Conservation (phyloP, 2,113 vertebrate species). For the Myiozetetes cayanensis region DNA sequence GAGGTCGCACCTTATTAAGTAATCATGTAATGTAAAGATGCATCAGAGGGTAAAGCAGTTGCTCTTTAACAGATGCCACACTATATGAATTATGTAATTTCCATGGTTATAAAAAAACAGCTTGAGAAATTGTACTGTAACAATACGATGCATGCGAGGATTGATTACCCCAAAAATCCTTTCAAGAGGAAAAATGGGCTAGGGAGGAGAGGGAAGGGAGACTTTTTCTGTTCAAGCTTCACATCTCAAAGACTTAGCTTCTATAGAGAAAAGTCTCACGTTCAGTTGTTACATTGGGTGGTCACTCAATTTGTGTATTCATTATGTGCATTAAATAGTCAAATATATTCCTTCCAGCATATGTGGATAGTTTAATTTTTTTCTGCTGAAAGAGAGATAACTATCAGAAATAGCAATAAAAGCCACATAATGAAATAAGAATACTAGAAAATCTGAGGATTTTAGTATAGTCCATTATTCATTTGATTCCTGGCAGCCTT, state of each 20-base stretch:
- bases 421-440: conserved; percentile 82
- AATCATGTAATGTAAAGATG: background rate
- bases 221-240: background rate
- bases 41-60: background rate
- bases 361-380: conserved; percentile 67
- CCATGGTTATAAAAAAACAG: conserved; percentile 62
- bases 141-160: conserved; percentile 37
- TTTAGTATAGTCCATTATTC: conserved; percentile 93
- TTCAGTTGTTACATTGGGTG: conserved; percentile 9
- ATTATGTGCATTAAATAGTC: conserved; percentile 44
- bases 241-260: conserved; percentile 7
- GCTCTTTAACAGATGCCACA: conserved; percentile 28
- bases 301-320: conserved; percentile 47
- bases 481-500: conserved; percentile 93
- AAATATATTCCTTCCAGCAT: conserved; percentile 62
- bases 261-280: background rate
- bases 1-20: conserved; percentile 38
- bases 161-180: conserved; percentile 46
- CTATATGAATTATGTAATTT: conserved; percentile 49
- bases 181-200: conserved; percentile 22
- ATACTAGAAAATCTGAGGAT: conserved; percentile 85
- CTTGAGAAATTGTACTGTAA: conserved; percentile 55
- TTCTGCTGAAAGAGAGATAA: conserved; percentile 67
- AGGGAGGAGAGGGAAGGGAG: background rate
- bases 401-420: conserved; percentile 80